Evolutionary conservation across 2,888 invertebrate genomes (phyloP).

Genomic region (Tipula unca): DNA sequence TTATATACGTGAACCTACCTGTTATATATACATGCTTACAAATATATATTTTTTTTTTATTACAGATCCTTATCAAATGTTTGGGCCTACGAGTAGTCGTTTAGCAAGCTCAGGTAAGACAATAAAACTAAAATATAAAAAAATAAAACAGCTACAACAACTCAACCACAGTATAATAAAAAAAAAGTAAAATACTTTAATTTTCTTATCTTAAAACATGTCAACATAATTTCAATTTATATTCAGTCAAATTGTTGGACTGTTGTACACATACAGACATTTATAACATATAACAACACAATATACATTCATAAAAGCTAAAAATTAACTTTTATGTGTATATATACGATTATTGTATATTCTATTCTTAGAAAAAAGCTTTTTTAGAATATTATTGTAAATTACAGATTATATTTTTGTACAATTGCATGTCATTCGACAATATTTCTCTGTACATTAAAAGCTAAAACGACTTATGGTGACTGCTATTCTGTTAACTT

Average conservation of each 20-base stretch:
- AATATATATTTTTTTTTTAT: neutral
- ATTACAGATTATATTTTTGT: neutral
- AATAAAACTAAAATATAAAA: neutral
- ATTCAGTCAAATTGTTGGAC: neutral
- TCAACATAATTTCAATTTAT: neutral
- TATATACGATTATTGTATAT: neutral
- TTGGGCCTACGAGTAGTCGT: slow-evolving; percentile 93
- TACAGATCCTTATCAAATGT: slow-evolving; percentile 97
- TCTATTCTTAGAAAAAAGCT: neutral
- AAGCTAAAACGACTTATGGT: neutral
- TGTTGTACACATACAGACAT: neutral
- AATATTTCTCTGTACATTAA: neutral
- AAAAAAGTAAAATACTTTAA: neutral
- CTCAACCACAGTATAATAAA: neutral
- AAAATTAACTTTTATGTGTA: neutral
- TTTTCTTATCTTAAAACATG: neutral
- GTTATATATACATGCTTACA: neutral
- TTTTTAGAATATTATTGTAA: neutral
- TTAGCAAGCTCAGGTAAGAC: slow-evolving; percentile 85
- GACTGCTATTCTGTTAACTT: neutral
- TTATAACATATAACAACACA: neutral
- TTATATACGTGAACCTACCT: neutral
- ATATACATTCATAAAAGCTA: neutral
- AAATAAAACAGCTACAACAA: neutral
- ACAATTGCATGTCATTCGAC: neutral